Base-by-base conservation (phyloP, 2,797 vertebrate genomes). In the Oceanodroma leucorhoa region DNA sequence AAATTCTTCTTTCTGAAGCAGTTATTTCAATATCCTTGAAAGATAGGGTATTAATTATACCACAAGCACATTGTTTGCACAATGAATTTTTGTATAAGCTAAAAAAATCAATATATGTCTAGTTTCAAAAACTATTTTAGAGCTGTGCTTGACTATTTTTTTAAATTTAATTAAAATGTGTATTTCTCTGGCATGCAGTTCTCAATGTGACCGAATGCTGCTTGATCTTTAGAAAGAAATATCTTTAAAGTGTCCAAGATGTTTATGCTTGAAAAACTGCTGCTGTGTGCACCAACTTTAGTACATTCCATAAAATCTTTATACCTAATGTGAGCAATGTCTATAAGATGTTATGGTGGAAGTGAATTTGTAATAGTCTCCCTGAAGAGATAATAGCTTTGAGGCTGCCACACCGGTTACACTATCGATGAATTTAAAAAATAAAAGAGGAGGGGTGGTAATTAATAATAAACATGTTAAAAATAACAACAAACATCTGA, bases 291-390 rank as follows among this genome's bases (percentile, higher is more conserved):
- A 83, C 41, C 84, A 84, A n/a, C 79, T 93, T 93, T 66, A 96
- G 36, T 89, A 41, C 50, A 17, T 77, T 64, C 93, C 83, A 76
- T 97, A 94, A 96, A 94, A 78, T 34, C 62, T 96, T 97, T 94
- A 93, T 95, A 34, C 83, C 62, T 94, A 64, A 46, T 60, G 46
- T 26, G 87, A 85, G 93, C 66, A 87, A n/a, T 26, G 77, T n/a
- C 93, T 79, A 6, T 91, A 88, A 90, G 94, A 84, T 91, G 41
- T 93, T 92, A 93, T 36, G 84, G 65, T 1, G 6, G 77, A 72
- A 78, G 29, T 65, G 86, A 89, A 95, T 84, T 85, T 64, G 51
- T 93, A 91, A 89, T 62, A 21, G 60, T 82, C 80, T 89, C 80
- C 54, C 69, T 83, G 83, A 90, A 92, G 73, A 86, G 64, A 43